phyloP scores from a whole-genome alignment of 1,140 invertebrate genomes.

The Laupala kohalensis region DNA sequence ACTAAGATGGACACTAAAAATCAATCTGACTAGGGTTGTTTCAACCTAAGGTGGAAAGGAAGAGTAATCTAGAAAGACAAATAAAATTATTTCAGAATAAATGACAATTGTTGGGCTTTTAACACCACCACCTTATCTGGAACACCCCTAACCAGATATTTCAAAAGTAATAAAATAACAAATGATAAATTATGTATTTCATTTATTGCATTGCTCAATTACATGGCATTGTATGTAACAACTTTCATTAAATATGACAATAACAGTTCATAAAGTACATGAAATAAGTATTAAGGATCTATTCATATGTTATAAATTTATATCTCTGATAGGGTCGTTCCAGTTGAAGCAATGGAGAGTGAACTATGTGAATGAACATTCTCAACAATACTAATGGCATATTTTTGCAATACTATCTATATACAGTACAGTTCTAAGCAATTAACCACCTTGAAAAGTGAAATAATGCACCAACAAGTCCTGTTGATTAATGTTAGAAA shows the following conservation, averaged over 20 bases:
- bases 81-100: neutral
- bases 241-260: neutral
- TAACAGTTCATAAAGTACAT: neutral
- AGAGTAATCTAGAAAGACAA: neutral
- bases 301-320: neutral
- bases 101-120: neutral
- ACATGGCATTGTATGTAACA: neutral
- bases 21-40: conserved; percentile 13
- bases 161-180: neutral
- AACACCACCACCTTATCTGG: conserved; percentile 8
- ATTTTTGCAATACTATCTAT: neutral
- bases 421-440: neutral
- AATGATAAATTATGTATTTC: neutral
- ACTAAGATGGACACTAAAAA: too few species aligned
- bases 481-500: neutral
- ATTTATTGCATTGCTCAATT: neutral
- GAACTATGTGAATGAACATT: neutral
- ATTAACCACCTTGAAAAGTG: neutral
- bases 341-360: neutral
- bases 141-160: conserved; percentile 9
- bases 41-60: conserved; percentile 6
- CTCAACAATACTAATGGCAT: neutral
- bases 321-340: neutral
- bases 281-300: neutral
- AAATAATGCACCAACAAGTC: neutral